phyloP scores from a whole-genome alignment of 2,888 invertebrate genomes.

The Camptogramma bilineatum region DNA sequence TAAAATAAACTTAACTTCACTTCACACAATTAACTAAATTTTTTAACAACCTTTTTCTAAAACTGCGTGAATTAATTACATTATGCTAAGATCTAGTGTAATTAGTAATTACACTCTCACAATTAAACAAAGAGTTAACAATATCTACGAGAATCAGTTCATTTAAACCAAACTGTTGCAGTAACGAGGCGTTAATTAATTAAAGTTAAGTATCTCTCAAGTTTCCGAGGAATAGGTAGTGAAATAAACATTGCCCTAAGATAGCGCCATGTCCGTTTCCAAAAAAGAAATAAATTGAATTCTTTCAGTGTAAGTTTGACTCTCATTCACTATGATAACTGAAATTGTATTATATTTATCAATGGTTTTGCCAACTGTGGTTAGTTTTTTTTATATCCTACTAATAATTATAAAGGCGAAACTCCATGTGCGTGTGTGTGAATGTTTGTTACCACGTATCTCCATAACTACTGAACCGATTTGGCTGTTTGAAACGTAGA shows the following conservation, averaged over 20 bases:
- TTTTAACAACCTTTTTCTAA: constrained; percentile 1
- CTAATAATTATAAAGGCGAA: too few species aligned
- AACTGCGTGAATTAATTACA: constrained; percentile 26
- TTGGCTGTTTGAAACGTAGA: too few species aligned
- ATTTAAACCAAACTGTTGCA: neutral
- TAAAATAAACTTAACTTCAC: neutral
- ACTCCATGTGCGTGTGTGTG: too few species aligned
- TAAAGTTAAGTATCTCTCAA: neutral
- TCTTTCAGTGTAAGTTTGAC: too few species aligned
- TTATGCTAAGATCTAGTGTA: constrained; percentile 19
- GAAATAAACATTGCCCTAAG: neutral
- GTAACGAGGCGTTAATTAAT: neutral
- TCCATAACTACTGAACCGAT: too few species aligned
- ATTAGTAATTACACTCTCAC: constrained; percentile 27
- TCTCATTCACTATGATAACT: too few species aligned
- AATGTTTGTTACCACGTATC: too few species aligned
- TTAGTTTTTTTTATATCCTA: too few species aligned
- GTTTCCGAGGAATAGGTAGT: neutral
- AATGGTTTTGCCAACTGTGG: too few species aligned
- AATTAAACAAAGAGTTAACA: constrained; percentile 31
- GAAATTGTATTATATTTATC: too few species aligned
- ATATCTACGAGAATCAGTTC: constrained; percentile 1
- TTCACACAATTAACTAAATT: neutral
- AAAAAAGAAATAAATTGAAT: neutral
- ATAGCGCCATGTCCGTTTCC: neutral